Conservation (phyloP, 2,888 invertebrate genomes). For the Drosophila recens region DNA sequence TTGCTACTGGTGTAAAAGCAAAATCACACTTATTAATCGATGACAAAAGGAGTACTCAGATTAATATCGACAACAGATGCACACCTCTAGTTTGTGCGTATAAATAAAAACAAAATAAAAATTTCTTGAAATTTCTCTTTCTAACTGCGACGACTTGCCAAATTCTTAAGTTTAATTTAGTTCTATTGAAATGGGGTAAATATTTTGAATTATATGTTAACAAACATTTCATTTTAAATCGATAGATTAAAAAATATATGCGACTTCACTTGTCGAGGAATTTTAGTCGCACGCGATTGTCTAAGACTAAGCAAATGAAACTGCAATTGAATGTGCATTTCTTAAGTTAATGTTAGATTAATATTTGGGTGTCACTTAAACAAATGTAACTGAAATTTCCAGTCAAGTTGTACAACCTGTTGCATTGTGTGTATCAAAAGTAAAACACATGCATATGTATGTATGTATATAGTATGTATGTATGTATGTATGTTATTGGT, state of each 20-base stretch:
- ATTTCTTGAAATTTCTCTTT: not conserved
- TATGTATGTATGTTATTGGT: not conserved
- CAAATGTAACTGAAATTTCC: not conserved
- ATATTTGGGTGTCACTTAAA: not conserved
- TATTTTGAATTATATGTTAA: not conserved
- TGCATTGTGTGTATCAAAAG: not conserved
- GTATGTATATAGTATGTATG: too few species aligned
- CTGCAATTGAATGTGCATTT: not conserved
- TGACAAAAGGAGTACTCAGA: not conserved
- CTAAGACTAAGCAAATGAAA: too few species aligned
- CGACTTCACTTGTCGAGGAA: not conserved
- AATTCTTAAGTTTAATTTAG: not conserved
- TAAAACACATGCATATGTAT: not conserved
- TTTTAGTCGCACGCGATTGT: not conserved
- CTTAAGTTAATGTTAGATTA: not conserved
- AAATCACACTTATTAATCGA: conserved; percentile 1
- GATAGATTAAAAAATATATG: not conserved
- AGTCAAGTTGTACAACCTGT: conserved; percentile 1
- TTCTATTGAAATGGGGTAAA: conserved; percentile 1
- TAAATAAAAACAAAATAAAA: conserved; percentile 11
- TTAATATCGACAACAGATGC: not conserved
- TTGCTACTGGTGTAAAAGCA: not conserved
- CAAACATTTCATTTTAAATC: not conserved
- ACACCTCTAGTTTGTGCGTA: conserved; percentile 1
- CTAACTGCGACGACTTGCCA: not conserved